Conservation (phyloP, 2,797 vertebrate species). For the Sebastes taczanowskii region DNA sequence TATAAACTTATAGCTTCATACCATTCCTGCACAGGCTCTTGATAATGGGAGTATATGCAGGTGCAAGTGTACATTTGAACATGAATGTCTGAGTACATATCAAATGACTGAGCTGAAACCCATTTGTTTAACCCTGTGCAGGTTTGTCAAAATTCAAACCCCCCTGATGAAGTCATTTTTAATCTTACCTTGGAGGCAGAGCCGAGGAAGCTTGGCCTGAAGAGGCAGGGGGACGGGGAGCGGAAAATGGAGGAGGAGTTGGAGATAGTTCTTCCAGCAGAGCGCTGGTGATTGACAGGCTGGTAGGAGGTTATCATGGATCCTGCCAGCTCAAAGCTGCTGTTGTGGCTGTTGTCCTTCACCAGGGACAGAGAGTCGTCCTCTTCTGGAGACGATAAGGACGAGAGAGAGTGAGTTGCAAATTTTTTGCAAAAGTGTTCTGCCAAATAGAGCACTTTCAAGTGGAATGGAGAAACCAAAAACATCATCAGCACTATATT, state of each 20-base stretch:
- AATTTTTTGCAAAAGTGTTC: neutral
- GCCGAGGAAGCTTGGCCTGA: constrained; percentile 91
- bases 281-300: constrained; percentile 85
- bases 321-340: constrained; percentile 94
- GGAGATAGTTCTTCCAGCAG: constrained; percentile 78
- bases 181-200: constrained; percentile 92
- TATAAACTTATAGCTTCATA: neutral
- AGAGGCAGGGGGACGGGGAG: constrained; percentile 93
- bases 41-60: neutral
- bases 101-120: neutral
- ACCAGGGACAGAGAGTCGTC: constrained; percentile 88
- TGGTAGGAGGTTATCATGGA: constrained; percentile 98
- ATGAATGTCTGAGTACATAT: neutral
- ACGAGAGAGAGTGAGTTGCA: neutral
- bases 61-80: neutral
- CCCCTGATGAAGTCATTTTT: neutral
- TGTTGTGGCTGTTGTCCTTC: constrained; percentile 96
- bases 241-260: constrained; percentile 80
- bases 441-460: neutral
- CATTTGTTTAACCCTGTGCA: neutral
- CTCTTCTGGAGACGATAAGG: constrained; percentile 83
- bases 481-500: neutral
- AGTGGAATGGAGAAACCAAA: neutral
- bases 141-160: neutral
- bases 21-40: neutral